phyloP scores from a whole-genome alignment of 2,113 vertebrate genomes.

The Solenodon paradoxus region DNA sequence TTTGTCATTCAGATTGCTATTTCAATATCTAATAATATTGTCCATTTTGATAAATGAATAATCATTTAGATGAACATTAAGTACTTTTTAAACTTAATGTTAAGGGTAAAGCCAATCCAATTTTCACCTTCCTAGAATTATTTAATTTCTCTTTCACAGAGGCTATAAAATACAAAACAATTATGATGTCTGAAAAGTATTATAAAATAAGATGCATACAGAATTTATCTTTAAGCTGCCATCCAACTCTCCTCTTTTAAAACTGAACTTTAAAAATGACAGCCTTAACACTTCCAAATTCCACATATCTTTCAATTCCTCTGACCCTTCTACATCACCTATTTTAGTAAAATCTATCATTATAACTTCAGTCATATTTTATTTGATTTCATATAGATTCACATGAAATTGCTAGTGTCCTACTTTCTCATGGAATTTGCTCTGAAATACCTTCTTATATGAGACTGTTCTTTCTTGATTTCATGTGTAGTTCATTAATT shows the following conservation, averaged over 20 bases:
- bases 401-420: background rate
- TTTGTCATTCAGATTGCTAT: background rate
- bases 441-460: background rate
- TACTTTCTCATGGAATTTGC: background rate
- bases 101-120: background rate
- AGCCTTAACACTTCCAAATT: background rate
- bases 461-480: background rate
- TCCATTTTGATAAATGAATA: background rate
- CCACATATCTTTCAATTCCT: background rate
- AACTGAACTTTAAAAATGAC: background rate
- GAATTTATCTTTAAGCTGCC: background rate
- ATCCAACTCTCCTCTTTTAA: background rate
- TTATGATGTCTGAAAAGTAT: background rate
- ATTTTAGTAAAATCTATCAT: background rate
- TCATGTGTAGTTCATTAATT: background rate
- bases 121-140: background rate
- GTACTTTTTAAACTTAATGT: background rate
- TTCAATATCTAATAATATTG: background rate
- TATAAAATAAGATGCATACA: background rate
- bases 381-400: background rate
- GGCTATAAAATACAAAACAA: background rate
- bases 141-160: background rate
- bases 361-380: too few relatives aligned
- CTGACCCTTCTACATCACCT: background rate
- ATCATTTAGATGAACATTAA: background rate